A percentile compares a stretch with the other conserved stretches of the same genome.
phyloP scores from a whole-genome alignment of 2,888 invertebrate species.

The Chymomyza caudatula region DNA sequence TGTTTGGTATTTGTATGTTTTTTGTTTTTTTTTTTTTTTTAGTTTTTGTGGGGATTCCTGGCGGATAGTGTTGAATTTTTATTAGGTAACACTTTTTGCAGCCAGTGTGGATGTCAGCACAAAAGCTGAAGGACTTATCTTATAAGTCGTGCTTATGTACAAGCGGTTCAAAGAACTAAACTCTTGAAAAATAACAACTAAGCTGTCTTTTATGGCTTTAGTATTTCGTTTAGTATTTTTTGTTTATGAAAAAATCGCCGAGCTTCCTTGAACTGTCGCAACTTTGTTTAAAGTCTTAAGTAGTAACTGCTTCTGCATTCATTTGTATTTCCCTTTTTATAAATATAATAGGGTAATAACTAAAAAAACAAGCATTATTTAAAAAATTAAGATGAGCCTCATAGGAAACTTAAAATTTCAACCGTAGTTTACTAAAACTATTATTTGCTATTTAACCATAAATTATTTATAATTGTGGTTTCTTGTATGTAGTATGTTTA shows the following conservation, averaged over 20 bases:
- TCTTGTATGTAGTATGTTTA: background rate
- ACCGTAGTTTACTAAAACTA: conserved; percentile 67
- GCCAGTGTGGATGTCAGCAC: background rate
- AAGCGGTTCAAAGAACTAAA: background rate
- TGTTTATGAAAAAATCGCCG: background rate
- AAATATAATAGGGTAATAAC: no score
- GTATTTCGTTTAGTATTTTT: conserved; percentile 5
- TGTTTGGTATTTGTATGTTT: conserved; percentile 26
- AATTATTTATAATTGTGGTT: conserved; percentile 20
- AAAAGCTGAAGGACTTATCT: conserved; percentile 1
- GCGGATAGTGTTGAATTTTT: no score
- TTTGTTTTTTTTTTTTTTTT: conserved; percentile 9
- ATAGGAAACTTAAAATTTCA: conserved; percentile 78
- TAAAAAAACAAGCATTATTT: conserved; percentile 26
- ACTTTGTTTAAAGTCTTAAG: background rate
- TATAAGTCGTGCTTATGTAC: background rate
- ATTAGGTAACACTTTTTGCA: conserved; percentile 16
- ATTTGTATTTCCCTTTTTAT: background rate
- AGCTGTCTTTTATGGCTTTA: background rate
- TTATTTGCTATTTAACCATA: conserved; percentile 11
- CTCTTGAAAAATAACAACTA: no score
- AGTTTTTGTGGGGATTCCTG: conserved; percentile 24
- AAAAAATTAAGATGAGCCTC: conserved; percentile 75
- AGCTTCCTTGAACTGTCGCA: background rate
- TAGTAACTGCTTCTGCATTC: background rate